phyloP scores from a whole-genome alignment of 2,113 vertebrate species.

The Eira barbara region DNA sequence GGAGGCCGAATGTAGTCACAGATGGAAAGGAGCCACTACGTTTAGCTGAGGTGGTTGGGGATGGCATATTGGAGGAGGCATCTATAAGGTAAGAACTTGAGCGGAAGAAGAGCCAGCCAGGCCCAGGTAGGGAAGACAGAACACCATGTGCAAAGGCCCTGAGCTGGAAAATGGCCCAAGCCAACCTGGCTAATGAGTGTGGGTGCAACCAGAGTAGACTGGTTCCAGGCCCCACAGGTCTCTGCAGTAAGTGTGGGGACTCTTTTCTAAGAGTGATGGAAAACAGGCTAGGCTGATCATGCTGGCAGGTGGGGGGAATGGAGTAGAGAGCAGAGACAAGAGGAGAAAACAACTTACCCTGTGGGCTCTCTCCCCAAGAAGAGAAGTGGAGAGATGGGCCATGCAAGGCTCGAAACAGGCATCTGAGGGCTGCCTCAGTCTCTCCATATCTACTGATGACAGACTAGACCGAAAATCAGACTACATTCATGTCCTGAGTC shows the following conservation, averaged over 20 bases:
- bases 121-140: not conserved
- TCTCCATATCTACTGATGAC: not conserved
- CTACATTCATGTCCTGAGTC: not conserved
- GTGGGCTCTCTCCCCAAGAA: not conserved
- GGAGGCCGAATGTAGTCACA: not conserved
- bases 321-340: not conserved
- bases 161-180: not conserved
- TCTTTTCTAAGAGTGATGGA: not conserved
- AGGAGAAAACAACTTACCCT: not conserved
- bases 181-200: not conserved
- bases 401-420: not conserved
- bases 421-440: not conserved
- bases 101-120: not conserved
- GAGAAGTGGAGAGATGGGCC: not conserved
- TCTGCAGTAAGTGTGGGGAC: not conserved
- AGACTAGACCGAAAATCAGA: not conserved
- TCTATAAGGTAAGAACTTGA: not conserved
- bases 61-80: not conserved
- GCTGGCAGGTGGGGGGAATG: not conserved
- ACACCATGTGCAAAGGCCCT: not conserved
- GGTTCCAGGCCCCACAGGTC: not conserved
- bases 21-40: not conserved
- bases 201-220: not conserved
- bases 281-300: not conserved
- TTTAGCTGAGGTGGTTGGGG: not conserved